Base-by-base conservation (phyloP, 2,888 invertebrate genomes). In the Limnephilus marmoratus region DNA sequence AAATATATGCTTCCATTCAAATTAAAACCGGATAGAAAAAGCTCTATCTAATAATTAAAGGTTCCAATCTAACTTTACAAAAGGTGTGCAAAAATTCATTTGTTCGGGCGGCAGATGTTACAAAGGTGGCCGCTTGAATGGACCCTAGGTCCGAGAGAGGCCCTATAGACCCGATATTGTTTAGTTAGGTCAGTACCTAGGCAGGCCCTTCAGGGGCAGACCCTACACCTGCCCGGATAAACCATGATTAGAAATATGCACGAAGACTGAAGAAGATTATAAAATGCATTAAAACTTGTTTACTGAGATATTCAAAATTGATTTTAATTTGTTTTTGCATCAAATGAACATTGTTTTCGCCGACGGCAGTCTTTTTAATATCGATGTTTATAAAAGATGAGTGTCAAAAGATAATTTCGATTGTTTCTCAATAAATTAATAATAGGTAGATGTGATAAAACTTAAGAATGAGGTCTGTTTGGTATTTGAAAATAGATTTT, bases 1-100 rank as follows among this genome's bases (percentile, higher is more conserved):
- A 5, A 7, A 53, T 53, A 53, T 4, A 53, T 53, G 5, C 18
- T 15, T 53, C 49, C 53, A 53, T 53, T 53, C n/a, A 68, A 24
- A 24, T 68, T 68, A 68, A 68, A 68, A 68, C 68, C 9, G 9
- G 2, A 68, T n/a, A 68, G 68, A 68, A 68, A 68, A 68, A 68
- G 68, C 68, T 68, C 68, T n/a, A 68, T 45, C 86, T 83, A 83
- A 34, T 41, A 86, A 86, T 49, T 86, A 86, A 86, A 45, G 45
- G 18, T 86, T 41, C n/a, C 2, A n/a, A 45, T 86, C 45, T 86
- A n/a, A 49, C n/a, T 15, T 45, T 24, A 29, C 49, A 49, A 86
- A 85, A 86, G 86, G 86, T 86, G 86, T 45, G 86, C 86, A 45
- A 86, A 68, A 68, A 86, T 86, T 86, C 86, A 45, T 86, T 86